Conservation (phyloP, 2,113 vertebrate genomes). For the Trogon surrucura region DNA sequence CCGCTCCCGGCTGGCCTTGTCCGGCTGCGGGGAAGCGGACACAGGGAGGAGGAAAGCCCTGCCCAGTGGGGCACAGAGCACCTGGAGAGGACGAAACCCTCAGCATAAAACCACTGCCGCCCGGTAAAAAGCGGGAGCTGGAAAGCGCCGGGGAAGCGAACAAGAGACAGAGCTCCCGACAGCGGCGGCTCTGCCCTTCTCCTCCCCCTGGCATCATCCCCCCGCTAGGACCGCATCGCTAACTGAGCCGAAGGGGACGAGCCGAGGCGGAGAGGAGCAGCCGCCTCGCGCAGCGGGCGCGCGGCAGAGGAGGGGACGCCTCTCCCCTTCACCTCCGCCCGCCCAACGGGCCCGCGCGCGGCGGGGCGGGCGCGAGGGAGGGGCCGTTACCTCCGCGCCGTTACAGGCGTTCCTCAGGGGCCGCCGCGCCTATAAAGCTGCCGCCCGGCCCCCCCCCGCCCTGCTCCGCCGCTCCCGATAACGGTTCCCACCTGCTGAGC, state of each 20-base stretch:
- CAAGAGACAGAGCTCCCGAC: neutral
- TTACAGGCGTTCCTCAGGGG: neutral
- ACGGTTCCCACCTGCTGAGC: too few species aligned
- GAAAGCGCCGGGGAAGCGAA: neutral
- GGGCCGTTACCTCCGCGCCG: neutral
- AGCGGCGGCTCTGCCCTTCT: slow-evolving; percentile 15
- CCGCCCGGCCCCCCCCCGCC: too few species aligned
- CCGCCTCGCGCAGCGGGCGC: neutral
- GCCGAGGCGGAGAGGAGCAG: neutral
- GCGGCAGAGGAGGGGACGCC: neutral
- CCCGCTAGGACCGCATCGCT: slow-evolving; percentile 45
- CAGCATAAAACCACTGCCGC: neutral
- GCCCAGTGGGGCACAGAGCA: neutral
- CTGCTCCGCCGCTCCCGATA: too few species aligned
- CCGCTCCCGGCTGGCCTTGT: neutral
- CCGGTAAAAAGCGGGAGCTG: neutral
- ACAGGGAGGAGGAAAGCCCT: neutral
- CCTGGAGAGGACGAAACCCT: neutral
- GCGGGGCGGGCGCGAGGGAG: neutral
- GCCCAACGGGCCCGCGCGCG: neutral
- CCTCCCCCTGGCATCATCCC: slow-evolving; percentile 64
- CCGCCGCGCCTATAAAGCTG: too few species aligned
- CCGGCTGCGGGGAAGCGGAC: neutral
- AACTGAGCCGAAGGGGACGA: neutral
- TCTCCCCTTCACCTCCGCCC: neutral